Conservation (phyloP, 2,113 vertebrate species). For the Mesocricetus auratus region DNA sequence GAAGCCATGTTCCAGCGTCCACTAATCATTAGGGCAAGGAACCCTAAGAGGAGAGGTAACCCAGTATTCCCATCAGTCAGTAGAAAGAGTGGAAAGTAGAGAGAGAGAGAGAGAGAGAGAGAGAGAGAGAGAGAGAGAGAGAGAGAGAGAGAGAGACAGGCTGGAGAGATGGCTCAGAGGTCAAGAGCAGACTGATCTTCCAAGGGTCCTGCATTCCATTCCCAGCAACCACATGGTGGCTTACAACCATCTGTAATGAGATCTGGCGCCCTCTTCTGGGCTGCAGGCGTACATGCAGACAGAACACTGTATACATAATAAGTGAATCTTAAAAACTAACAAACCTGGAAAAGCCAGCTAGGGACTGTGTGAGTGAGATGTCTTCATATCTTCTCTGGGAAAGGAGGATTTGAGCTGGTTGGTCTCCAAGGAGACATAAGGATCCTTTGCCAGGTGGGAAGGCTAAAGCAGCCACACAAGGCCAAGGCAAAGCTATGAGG, state of each 20-base stretch:
- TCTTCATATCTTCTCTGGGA: not conserved
- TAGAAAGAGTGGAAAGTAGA: not conserved
- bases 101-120: too few relatives aligned
- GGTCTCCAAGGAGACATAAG: not conserved
- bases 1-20: not conserved
- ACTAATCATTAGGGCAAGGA: not conserved
- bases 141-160: too few relatives aligned
- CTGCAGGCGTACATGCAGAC: too few relatives aligned
- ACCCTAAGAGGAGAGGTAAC: not conserved
- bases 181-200: too few relatives aligned
- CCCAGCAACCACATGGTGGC: too few relatives aligned
- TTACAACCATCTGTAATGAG: too few relatives aligned
- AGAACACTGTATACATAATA: too few relatives aligned
- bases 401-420: not conserved
- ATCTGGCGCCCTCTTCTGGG: too few relatives aligned
- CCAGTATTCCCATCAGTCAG: not conserved
- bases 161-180: too few relatives aligned
- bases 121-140: too few relatives aligned
- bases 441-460: not conserved
- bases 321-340: too few relatives aligned
- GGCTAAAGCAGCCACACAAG: not conserved
- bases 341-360: not conserved
- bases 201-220: too few relatives aligned
- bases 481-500: not conserved
- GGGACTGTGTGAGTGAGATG: not conserved